Percentiles rank a stretch among this genome's conserved stretches.
Conservation (phyloP, 1,140 invertebrate genomes). For the Drosophila santomea region DNA sequence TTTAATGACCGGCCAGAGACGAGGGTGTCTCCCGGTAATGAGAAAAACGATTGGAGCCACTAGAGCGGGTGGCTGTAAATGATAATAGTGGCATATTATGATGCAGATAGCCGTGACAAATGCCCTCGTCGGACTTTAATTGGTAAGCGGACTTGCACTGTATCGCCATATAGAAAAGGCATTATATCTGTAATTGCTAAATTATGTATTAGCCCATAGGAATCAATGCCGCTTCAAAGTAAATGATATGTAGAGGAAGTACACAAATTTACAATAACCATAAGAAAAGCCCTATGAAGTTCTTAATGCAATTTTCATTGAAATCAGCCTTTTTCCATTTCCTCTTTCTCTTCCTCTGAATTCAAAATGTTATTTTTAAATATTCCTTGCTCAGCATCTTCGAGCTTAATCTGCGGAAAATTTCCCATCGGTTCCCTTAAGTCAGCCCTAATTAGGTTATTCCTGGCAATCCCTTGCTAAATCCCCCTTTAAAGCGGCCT, state of each 20-base stretch:
- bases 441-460: constrained; percentile 39
- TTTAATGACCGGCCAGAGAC: constrained; percentile 62
- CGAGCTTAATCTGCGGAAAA: constrained; percentile 29
- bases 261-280: background rate
- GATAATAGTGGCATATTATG: constrained; percentile 62
- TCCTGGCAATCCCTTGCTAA: constrained; percentile 12
- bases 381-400: background rate
- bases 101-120: constrained; percentile 46
- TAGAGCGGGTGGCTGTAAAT: constrained; percentile 54
- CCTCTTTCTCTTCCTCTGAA: background rate
- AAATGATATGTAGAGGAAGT: background rate
- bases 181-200: constrained; percentile 1
- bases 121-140: constrained; percentile 29
- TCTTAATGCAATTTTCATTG: too few species aligned
- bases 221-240: background rate
- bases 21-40: constrained; percentile 46
- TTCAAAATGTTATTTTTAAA: constrained; percentile 6
- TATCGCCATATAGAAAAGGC: constrained; percentile 1
- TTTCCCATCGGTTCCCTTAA: background rate
- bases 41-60: constrained; percentile 60
- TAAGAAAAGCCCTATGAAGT: too few species aligned
- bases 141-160: constrained; percentile 16
- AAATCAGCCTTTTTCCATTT: background rate
- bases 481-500: constrained; percentile 8
- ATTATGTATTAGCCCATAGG: background rate